These are phyloP conservation scores for Todus mexicanus DNA, from an alignment of 2,797 vertebrate genomes.

Conservation along the genomic window DNA sequence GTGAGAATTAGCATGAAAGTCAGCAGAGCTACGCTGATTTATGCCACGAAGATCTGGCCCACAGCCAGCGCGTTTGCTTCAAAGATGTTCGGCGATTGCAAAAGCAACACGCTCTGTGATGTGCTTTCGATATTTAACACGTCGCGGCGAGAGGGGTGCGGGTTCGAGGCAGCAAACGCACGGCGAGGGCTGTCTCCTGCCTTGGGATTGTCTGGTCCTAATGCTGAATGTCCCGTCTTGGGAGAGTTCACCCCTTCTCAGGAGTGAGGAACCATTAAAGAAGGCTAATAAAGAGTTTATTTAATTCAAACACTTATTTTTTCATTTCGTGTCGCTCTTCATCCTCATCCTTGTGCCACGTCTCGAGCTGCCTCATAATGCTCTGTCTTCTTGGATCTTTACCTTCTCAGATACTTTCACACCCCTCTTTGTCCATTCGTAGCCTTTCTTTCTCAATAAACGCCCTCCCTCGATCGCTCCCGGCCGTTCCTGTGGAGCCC, in stretches of 20 bases:
- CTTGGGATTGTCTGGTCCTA: neutral
- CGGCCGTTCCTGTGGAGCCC: neutral
- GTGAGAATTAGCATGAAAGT: conserved; percentile 49
- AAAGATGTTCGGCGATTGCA: neutral
- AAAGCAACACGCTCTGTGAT: neutral
- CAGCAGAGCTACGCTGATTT: neutral
- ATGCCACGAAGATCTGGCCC: conserved; percentile 19
- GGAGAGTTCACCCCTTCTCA: neutral
- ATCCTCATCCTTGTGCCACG: neutral
- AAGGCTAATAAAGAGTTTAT: neutral
- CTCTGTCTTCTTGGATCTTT: neutral
- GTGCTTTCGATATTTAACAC: neutral
- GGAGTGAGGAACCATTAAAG: neutral
- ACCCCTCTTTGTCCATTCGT: neutral
- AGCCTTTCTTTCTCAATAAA: neutral
- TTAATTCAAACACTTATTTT: neutral
- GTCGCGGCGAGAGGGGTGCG: neutral
- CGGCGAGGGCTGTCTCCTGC: neutral
- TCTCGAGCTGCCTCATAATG: neutral
- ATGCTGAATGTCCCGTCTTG: neutral
- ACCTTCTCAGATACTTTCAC: neutral
- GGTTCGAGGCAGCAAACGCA: neutral
- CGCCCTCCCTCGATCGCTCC: fast-evolving
- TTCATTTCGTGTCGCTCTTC: neutral
- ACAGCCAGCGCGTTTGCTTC: conserved; percentile 25